Evolutionary conservation across 2,113 vertebrate species (phyloP).

Genomic region (Cariama cristata): DNA sequence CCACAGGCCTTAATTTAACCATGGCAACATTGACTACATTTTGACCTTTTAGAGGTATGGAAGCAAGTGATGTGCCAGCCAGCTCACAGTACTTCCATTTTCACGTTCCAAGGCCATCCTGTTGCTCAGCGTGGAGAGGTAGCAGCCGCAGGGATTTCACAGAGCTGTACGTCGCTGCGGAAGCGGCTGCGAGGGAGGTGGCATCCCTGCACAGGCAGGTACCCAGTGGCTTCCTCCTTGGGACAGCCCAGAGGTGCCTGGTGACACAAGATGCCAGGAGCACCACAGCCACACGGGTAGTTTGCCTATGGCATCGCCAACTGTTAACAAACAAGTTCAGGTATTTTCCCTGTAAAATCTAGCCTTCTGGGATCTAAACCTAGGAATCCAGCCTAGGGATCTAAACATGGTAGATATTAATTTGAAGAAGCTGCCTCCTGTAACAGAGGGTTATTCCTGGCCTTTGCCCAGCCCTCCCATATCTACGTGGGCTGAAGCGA

Average conservation of each 20-base stretch:
- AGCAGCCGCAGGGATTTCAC: fast-evolving
- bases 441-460: neutral
- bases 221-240: neutral
- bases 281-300: neutral
- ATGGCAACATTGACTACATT: neutral
- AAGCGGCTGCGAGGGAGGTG: neutral
- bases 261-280: neutral
- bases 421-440: neutral
- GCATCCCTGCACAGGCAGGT: fast-evolving
- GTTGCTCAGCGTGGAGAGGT: neutral
- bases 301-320: neutral
- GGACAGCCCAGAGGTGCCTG: neutral
- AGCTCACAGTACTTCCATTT: neutral
- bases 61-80: neutral
- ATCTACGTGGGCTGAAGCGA: neutral
- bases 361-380: too few species aligned
- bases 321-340: neutral
- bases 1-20: neutral
- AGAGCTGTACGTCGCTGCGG: neutral
- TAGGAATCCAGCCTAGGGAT: neutral
- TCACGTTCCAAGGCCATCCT: neutral
- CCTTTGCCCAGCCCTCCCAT: neutral
- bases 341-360: neutral
- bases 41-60: neutral
- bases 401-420: neutral